Evolutionary conservation across 2,888 invertebrate species (phyloP).

Genomic region (Craniophora ligustri): DNA sequence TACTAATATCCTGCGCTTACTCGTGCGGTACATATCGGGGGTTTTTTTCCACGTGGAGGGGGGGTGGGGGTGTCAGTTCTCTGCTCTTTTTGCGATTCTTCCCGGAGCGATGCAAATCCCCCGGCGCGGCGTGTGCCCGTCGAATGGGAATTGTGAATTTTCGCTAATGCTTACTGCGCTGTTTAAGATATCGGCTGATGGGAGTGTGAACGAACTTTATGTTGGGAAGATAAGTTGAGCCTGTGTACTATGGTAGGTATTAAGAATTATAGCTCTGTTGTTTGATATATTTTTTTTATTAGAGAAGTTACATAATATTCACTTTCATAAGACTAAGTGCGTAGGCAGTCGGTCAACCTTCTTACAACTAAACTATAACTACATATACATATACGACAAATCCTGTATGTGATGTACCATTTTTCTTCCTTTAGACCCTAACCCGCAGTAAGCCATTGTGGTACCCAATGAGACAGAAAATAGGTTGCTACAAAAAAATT

Average conservation of each 20-base stretch:
- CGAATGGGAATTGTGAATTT: slow-evolving; percentile 78
- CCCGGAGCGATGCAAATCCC: slow-evolving; percentile 82
- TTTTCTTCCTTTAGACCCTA: no score
- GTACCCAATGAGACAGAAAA: no score
- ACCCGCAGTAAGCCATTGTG: no score
- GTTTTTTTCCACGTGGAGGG: slow-evolving; percentile 48
- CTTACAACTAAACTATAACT: no score
- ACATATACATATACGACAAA: no score
- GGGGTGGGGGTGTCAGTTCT: slow-evolving; percentile 53
- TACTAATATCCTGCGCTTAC: slow-evolving; percentile 47
- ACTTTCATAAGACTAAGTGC: no score
- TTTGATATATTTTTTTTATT: no score
- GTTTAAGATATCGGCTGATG: slow-evolving; percentile 44
- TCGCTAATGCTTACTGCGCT: slow-evolving; percentile 65
- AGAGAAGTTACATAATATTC: no score
- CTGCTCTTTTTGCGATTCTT: slow-evolving; percentile 82
- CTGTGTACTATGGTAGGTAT: neutral
- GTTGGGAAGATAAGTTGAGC: slow-evolving; percentile 21
- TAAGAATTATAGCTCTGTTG: neutral
- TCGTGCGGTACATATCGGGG: slow-evolving; percentile 52
- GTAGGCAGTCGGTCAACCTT: no score
- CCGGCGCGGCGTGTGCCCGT: slow-evolving; percentile 61
- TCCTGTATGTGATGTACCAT: no score
- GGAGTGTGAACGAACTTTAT: slow-evolving; percentile 33
- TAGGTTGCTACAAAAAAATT: no score